Evolutionary conservation across 2,797 vertebrate species (phyloP), one percentile per base, ranked within the genome.

Genomic region (Merluccius polli): DNA sequence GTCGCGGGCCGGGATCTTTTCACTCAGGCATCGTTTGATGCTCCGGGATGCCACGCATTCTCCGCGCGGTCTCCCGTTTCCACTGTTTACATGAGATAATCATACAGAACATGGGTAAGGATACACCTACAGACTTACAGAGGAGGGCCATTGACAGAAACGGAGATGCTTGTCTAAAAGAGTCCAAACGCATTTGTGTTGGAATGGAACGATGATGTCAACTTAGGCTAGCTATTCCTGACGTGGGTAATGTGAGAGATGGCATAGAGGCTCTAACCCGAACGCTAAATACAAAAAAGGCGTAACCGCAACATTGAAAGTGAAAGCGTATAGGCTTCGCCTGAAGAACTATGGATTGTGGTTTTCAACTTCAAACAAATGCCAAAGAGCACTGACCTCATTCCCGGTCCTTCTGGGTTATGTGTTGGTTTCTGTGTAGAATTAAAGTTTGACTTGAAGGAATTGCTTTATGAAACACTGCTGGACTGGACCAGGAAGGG

Each of bases 71-170:
- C 83, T 91, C 74, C 68, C 74, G 11, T 91, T 93, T 89, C 90
- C 89, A 83, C 75, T 90, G 87, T 91, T 91, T 93, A 90, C 79
- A 73, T 83, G 84, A 91, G 86, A 90, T 91, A 90, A 93, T 90
- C 88, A 91, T 86, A 87, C 84, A 75, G 84, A 85, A 86, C 84
- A 73, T 84, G 86, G 83, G 89, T 90, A 91, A 93, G 90, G 79
- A 88, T 86, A 92, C 89, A 89, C 90, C 84, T 27, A 67, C 78
- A 77, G 84, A 79, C 82, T 83, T 82, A 72, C 77, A 82, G 80
- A 82, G 73, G 69, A 78, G 70, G 67, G 67, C 73, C 73, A 38
- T 77, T 79, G 84, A 82, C 83, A 84, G 81, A 84, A 82, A 82
- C 84, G 79, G 78, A 81, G 87, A 76, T 76, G 52, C 13, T 30